Evolutionary conservation across 53 echinoderm and acorn worm species (phyloP).

Genomic region (Arbacia lixula): DNA sequence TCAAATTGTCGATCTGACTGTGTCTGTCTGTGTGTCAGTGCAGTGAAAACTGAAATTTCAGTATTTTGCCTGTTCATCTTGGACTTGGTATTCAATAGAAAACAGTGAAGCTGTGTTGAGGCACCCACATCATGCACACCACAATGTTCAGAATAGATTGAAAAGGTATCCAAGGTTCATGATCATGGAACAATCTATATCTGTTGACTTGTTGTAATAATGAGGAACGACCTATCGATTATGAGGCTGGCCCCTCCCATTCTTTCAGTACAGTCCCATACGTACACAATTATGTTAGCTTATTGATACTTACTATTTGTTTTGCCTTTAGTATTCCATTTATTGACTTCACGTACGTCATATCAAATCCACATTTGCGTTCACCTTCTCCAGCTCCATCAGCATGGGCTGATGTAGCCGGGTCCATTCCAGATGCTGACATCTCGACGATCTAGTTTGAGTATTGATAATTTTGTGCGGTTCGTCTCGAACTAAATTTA

Average conservation of each 20-base stretch:
- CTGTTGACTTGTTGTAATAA: too few relatives aligned
- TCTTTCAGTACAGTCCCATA: not conserved
- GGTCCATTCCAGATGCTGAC: constrained; percentile 3
- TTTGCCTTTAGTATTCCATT: constrained; percentile 68
- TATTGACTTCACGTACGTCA: constrained; percentile 69
- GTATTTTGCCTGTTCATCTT: too few relatives aligned
- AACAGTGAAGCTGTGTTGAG: too few relatives aligned
- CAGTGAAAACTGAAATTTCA: too few relatives aligned
- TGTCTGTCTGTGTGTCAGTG: too few relatives aligned
- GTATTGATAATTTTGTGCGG: too few relatives aligned
- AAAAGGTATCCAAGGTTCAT: not conserved
- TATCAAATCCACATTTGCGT: constrained; percentile 63
- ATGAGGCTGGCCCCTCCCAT: not conserved
- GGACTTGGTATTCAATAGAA: too few relatives aligned
- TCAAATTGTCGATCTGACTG: too few relatives aligned
- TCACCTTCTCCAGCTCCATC: not conserved
- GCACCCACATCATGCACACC: not conserved
- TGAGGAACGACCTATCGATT: too few relatives aligned
- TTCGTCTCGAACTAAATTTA: too few relatives aligned
- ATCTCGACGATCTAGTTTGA: too few relatives aligned
- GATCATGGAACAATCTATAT: not conserved
- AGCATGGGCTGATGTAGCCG: not conserved
- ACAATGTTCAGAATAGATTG: too few relatives aligned
- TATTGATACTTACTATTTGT: constrained; percentile 58
- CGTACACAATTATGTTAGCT: not conserved